These are phyloP conservation scores for Baronia brevicornis DNA, from an alignment of 2,888 invertebrate species.

Conservation along the genomic window DNA sequence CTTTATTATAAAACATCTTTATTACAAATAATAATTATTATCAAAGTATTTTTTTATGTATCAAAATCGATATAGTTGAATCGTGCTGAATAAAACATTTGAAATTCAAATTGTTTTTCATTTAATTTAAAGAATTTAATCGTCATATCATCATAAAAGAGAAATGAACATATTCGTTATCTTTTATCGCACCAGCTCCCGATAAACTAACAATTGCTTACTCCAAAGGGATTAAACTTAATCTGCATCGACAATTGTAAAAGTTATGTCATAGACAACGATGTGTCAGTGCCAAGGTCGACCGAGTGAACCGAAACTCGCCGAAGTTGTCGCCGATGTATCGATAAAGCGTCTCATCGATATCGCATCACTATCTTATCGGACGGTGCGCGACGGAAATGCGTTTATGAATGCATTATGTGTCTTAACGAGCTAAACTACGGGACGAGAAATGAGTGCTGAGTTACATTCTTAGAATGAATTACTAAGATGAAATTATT, in stretches of 20 bases:
- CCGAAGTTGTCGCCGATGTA: slow-evolving; percentile 8
- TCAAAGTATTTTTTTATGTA: background rate
- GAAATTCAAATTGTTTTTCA: too few relatives aligned
- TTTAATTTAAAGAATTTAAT: too few relatives aligned
- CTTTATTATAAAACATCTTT: background rate
- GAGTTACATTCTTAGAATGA: slow-evolving; percentile 14
- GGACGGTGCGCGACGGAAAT: slow-evolving; percentile 48
- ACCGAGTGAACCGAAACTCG: background rate
- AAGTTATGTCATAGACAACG: slow-evolving; percentile 9
- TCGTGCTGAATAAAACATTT: too few relatives aligned
- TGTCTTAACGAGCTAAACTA: slow-evolving; percentile 26
- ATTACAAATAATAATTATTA: background rate
- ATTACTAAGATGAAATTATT: too few relatives aligned
- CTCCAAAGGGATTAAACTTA: too few relatives aligned
- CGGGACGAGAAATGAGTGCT: slow-evolving; percentile 15
- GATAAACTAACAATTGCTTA: too few relatives aligned
- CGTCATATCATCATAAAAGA: too few relatives aligned
- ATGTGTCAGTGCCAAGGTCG: slow-evolving; percentile 4
- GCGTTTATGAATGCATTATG: slow-evolving; percentile 44
- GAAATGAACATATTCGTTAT: too few relatives aligned
- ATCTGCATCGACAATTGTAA: too few relatives aligned
- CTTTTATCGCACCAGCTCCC: too few relatives aligned
- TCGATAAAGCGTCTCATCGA: slow-evolving; percentile 12
- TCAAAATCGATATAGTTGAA: background rate
- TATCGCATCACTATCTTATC: slow-evolving; percentile 37